Percentiles rank a stretch among this genome's conserved stretches.
Evolutionary conservation across 2,888 invertebrate genomes (phyloP).

Genomic region (Sinhomidia bicolor): DNA sequence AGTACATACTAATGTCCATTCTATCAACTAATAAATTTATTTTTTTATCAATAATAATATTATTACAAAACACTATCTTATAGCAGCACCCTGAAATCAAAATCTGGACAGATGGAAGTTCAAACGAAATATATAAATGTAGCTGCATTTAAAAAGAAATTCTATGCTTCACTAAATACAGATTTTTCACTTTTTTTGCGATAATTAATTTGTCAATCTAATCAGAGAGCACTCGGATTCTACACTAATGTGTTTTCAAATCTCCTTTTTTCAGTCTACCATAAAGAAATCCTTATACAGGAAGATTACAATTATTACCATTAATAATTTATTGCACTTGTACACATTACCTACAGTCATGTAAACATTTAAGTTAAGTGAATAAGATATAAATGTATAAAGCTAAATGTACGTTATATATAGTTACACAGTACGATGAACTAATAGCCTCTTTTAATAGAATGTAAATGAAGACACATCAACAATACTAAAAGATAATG

Average conservation of each 20-base stretch:
- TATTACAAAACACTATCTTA: too few relatives aligned
- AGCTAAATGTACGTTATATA: neutral
- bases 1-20: too few relatives aligned
- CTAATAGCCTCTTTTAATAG: conserved; percentile 12
- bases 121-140: too few relatives aligned
- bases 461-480: conserved; percentile 17
- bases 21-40: too few relatives aligned
- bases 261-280: neutral
- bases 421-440: neutral
- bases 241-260: neutral
- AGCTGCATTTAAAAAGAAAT: too few relatives aligned
- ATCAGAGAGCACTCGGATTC: neutral
- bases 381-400: neutral
- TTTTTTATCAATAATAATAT: too few relatives aligned
- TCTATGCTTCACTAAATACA: too few relatives aligned
- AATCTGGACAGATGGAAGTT: too few relatives aligned
- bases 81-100: too few relatives aligned
- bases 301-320: neutral
- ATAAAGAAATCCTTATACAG: neutral
- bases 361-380: neutral
- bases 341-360: neutral
- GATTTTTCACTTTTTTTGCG: too few relatives aligned
- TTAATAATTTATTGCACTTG: neutral
- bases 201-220: neutral
- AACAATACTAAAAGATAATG: neutral